A percentile compares a stretch with the other conserved stretches of the same genome.
Conservation (phyloP, 2,113 vertebrate genomes). For the Malurus cyaneus region DNA sequence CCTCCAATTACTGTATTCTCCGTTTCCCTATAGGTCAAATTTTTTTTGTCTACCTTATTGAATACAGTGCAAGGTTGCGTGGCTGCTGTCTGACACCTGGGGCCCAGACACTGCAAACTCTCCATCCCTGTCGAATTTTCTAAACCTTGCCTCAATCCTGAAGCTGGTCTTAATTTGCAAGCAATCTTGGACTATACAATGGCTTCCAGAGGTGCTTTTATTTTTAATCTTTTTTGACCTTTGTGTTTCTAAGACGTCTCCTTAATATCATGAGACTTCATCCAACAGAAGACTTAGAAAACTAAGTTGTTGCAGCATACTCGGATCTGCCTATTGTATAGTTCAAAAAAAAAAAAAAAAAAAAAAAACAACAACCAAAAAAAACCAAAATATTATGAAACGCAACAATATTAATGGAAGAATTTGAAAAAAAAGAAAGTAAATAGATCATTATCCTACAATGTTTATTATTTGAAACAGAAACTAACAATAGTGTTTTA, state of each 20-base stretch:
- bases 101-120: neutral
- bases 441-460: too few species aligned
- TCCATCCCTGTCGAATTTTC: neutral
- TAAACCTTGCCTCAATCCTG: neutral
- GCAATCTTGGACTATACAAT: neutral
- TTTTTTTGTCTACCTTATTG: neutral
- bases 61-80: neutral
- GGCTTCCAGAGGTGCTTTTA: neutral
- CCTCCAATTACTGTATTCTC: neutral
- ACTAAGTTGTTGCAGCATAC: rapidly evolving
- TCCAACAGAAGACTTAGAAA: neutral
- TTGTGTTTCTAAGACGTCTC: neutral
- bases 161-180: neutral
- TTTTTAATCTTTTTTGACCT: neutral
- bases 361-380: too few species aligned
- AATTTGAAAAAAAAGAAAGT: too few species aligned
- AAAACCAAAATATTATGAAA: too few species aligned
- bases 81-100: neutral
- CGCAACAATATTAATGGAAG: neutral
- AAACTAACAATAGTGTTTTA: too few species aligned
- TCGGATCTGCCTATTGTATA: neutral
- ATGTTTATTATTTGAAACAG: too few species aligned
- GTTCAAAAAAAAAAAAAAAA: neutral
- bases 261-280: neutral
- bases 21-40: rapidly evolving